Conservation (phyloP, 2,888 invertebrate genomes). For the Lydus trimaculatus region DNA sequence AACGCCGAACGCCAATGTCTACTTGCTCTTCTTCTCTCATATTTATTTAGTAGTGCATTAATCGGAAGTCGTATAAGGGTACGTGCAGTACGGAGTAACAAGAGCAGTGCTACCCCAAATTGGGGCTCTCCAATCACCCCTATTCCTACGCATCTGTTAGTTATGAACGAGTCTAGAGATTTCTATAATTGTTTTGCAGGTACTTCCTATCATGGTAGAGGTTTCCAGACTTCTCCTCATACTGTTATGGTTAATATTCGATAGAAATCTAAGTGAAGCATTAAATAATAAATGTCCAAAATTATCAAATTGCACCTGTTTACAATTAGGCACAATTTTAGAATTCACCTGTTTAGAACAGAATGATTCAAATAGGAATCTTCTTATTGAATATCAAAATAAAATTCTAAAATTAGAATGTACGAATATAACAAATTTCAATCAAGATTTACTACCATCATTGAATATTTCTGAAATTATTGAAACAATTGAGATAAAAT, state of each 20-base stretch:
- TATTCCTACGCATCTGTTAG: too few species aligned
- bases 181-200: too few species aligned
- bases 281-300: neutral
- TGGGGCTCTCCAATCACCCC: too few species aligned
- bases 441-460: neutral
- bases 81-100: too few species aligned
- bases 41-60: too few species aligned
- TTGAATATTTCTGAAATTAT: neutral
- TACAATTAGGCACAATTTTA: neutral
- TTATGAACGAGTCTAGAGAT: too few species aligned
- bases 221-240: neutral
- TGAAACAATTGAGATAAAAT: neutral
- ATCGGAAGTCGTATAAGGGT: too few species aligned
- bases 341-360: neutral
- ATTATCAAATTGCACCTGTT: neutral
- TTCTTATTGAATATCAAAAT: neutral
- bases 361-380: neutral
- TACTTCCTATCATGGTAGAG: neutral
- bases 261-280: neutral
- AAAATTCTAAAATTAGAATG: neutral
- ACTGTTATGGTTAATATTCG: neutral
- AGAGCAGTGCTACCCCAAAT: too few species aligned
- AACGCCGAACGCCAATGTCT: too few species aligned
- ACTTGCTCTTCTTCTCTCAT: too few species aligned
- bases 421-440: neutral